Base-by-base conservation (phyloP, 37 sponge, comb jelly and placozoan species). In the Halichondria panicea region DNA sequence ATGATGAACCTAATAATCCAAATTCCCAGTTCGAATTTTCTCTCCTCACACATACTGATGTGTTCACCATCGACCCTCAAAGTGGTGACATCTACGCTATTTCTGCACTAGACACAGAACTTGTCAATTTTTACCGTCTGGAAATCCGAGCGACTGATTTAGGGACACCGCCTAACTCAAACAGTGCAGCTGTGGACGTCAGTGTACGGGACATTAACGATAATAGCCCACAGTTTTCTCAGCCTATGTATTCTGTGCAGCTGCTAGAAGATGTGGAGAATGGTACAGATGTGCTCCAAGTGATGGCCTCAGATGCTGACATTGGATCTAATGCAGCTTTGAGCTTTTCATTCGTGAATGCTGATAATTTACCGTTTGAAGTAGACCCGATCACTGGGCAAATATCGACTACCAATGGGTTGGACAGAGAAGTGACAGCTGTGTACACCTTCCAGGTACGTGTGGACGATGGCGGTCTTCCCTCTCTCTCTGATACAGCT, bases 191-290 rank as follows among this genome's bases (percentile, higher is more conserved):
- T 0, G 53, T 81, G 19, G 64, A 39, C 24, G 41, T 84, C 39
- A 70, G 28, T 42, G n/a, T 81, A 9, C 8, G 42, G 21, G 84
- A 84, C 68, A 48, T 84, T 24, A 84, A 84, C 28, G 88, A 87
- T 28, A 81, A 76, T 39, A 21, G 28, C 19, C 83, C 80, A 31
- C 40, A 60, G 11, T 66, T 74, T 21, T 43, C 59, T 18, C 27
- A 34, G 11, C 22, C 48, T 25, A 8, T 5, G 2, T 76, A 76
- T 42, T 60, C 0, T 42, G 35, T 32, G 22, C 41, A 55, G 7
- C 41, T 57, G 12, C 4, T 50, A 22, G 75, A 79, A 39, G 44
- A 68, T 24, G 4, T 59, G 22, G 37, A 37, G 32, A 39, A 13
- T 21, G 65, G 39, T 12, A 28, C 34, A 3, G 31, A 34, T 7